Base-by-base conservation (phyloP, 35 echinoderm and acorn worm species). In the Ophioderma brevispina region DNA sequence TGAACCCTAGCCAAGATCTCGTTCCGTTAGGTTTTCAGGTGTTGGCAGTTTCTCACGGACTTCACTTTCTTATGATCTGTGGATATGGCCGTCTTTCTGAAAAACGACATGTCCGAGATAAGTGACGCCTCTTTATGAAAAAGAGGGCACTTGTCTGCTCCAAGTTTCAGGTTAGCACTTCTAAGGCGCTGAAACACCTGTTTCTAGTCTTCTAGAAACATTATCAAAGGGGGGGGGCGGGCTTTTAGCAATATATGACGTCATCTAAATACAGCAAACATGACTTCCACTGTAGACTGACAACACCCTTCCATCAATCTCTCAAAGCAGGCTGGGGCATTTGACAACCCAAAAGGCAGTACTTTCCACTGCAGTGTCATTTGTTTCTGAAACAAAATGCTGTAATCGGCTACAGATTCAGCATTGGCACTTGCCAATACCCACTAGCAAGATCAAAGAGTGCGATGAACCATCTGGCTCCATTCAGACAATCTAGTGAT, bases 1-100 rank as follows among this genome's bases (percentile, higher is more conserved):
- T 70, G 38, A 95, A 91, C 11, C 88, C 88, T 35, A 91, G 59
- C 32, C 91, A 91, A 30, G 93, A 95, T 34, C 89, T 23, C 23
- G 86, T 35, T 95, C 76, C 28, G 80, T 86, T 10, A 86, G 4
- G 55, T 64, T 94, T 15, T 31, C 30, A 37, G 93, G 94, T 10
- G n/a, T 42, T 31, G 89, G 85, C 89, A 88, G 76, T 82, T 46
- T 36, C 78, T 91, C 1, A 92, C 85, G 21, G 84, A 56, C 35
- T 80, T 55, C 31, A 87, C 0, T 50, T 91, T 94, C 0, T 85
- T 64, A 19, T 82, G 88, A 39, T 91, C 88, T 25, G 59, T 70
- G 28, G 6, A 13, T 30, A 70, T 30, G 4, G 8, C 46, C 8
- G 21, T 25, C 15, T 13, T 18, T 18, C 23, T 30, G 2, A 70